Percentiles rank a stretch among this genome's conserved stretches.
These are phyloP conservation scores for Aphaenogaster rudis DNA, from an alignment of 1,140 invertebrate genomes.

Conservation along the genomic window DNA sequence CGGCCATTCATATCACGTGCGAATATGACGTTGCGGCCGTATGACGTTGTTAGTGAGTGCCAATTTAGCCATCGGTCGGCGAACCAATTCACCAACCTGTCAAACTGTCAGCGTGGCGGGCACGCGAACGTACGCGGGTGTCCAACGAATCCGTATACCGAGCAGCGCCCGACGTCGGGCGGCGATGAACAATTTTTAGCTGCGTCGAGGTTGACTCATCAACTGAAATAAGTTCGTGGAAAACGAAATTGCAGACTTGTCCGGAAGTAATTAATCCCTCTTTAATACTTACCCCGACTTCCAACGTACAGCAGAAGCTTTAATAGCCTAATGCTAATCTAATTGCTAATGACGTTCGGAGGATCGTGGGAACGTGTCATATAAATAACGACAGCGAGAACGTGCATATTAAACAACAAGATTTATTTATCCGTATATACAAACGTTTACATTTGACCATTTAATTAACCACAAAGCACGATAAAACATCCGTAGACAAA, in stretches of 20 bases:
- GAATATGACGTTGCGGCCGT: conserved; percentile 33
- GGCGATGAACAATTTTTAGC: conserved; percentile 36
- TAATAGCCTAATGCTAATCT: not conserved
- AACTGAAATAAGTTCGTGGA: conserved; percentile 30
- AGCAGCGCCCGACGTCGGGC: not conserved
- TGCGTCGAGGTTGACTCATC: not conserved
- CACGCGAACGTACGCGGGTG: conserved; percentile 31
- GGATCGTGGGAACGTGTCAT: not conserved
- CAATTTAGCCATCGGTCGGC: conserved; percentile 52
- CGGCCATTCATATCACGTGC: conserved; percentile 31
- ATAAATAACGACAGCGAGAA: not conserved
- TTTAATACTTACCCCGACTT: conserved; percentile 24
- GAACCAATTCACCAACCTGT: conserved; percentile 53
- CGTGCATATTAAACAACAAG: conserved; percentile 80
- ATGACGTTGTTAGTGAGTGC: conserved; percentile 56
- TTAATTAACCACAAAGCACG: conserved; percentile 63
- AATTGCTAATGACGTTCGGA: not conserved
- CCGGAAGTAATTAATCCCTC: conserved; percentile 2
- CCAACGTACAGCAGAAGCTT: not conserved
- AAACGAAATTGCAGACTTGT: conserved; percentile 19
- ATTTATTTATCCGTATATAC: conserved; percentile 81
- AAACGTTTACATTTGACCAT: conserved; percentile 78
- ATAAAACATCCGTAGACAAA: conserved; percentile 54
- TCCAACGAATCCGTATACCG: not conserved
- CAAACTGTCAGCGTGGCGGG: conserved; percentile 53